Conservation (phyloP, 2,797 vertebrate genomes). For the Squalus acanthias region DNA sequence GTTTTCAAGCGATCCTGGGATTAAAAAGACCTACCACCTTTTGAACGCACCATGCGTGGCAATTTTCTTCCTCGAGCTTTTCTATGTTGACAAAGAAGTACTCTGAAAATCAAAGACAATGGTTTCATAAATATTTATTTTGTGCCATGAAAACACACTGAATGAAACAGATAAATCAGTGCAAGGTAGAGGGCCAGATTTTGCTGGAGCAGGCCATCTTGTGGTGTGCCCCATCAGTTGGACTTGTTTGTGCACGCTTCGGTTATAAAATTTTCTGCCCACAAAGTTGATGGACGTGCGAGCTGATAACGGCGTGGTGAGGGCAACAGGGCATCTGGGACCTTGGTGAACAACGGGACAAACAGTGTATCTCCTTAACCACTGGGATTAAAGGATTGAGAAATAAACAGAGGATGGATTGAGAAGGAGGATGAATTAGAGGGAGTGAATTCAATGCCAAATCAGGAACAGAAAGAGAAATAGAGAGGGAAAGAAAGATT, state of each 20-base stretch:
- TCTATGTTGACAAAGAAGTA: background rate
- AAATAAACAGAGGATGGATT: background rate
- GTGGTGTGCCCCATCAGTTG: background rate
- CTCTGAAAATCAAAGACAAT: background rate
- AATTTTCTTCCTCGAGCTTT: no score
- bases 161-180: background rate
- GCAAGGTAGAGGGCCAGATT: background rate
- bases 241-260: background rate
- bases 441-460: no score
- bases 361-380: no score
- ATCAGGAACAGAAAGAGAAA: no score
- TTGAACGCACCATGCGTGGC: background rate
- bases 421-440: background rate
- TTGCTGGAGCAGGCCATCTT: background rate
- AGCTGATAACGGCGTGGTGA: no score
- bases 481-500: no score
- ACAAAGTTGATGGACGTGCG: no score
- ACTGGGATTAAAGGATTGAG: no score
- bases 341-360: no score
- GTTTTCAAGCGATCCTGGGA: no score
- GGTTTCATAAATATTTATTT: background rate
- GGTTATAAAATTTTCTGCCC: no score
- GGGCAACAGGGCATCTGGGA: no score
- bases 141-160: background rate
- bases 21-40: background rate